A percentile compares a stretch with the other conserved stretches of the same genome.
These are phyloP conservation scores for Nibea coibor DNA, from an alignment of 2,113 vertebrate genomes.

Conservation along the genomic window DNA sequence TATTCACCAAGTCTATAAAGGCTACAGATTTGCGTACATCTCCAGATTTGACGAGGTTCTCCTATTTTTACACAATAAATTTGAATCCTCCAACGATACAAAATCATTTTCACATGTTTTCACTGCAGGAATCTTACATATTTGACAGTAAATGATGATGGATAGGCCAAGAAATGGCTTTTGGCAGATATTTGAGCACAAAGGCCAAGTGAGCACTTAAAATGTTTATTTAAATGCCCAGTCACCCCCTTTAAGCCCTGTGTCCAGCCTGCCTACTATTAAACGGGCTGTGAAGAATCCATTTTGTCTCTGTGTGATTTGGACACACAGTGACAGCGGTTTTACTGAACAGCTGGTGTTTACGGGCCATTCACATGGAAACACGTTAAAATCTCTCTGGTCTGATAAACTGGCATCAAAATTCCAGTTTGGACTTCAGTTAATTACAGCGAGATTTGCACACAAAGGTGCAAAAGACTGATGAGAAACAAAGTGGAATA, in stretches of 20 bases:
- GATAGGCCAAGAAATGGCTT: conserved; percentile 7
- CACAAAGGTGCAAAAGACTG: conserved; percentile 29
- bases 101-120: conserved; percentile 35
- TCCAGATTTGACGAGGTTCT: neutral
- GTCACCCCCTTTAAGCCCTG: conserved; percentile 51
- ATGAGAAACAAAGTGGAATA: neutral
- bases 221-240: conserved; percentile 65
- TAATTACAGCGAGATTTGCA: conserved; percentile 21
- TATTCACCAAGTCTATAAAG: conserved; percentile 3
- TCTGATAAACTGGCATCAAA: conserved; percentile 47
- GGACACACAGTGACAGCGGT: conserved; percentile 56
- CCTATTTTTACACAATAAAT: neutral
- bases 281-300: conserved; percentile 67
- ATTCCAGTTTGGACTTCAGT: conserved; percentile 23
- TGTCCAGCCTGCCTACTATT: conserved; percentile 49
- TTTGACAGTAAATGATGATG: conserved; percentile 13
- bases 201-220: conserved; percentile 61
- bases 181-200: conserved; percentile 36
- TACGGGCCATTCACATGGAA: conserved; percentile 64
- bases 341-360: conserved; percentile 73
- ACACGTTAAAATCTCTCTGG: conserved; percentile 59
- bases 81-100: neutral
- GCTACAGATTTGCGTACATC: neutral
- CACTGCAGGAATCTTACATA: neutral
- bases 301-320: conserved; percentile 67